phyloP scores from a whole-genome alignment of 2,797 vertebrate species.

The Meriones psammophilus region DNA sequence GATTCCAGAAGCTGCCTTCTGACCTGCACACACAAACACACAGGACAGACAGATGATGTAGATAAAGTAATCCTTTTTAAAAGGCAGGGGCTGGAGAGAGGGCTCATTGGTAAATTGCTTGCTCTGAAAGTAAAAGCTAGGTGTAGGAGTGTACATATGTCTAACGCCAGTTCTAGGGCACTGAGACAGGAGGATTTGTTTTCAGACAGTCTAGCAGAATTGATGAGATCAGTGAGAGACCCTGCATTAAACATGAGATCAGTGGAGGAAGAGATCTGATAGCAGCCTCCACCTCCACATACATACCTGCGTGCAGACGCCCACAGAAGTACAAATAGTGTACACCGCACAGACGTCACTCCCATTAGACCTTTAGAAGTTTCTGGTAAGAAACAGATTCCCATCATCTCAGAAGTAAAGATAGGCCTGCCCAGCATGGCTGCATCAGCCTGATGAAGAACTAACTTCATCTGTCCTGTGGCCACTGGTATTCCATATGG shows the following conservation, averaged over 20 bases:
- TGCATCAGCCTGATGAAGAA: not conserved
- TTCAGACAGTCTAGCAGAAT: not conserved
- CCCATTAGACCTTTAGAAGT: not conserved
- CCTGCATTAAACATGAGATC: not conserved
- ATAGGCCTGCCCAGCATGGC: not conserved
- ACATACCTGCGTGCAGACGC: not conserved
- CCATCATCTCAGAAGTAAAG: not conserved
- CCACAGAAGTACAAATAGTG: not conserved
- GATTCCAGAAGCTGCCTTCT: not conserved
- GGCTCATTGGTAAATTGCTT: no score
- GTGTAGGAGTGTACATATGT: not conserved
- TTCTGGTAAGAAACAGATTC: conserved; percentile 15
- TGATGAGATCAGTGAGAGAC: not conserved
- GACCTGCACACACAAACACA: not conserved
- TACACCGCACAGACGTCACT: not conserved
- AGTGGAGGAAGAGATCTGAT: not conserved
- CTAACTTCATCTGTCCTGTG: not conserved
- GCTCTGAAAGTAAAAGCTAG: not conserved
- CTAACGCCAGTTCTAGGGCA: no score
- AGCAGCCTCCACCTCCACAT: not conserved
- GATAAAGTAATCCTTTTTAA: not conserved
- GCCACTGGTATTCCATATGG: not conserved
- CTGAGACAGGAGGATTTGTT: no score
- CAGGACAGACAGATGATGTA: not conserved
- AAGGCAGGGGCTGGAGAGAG: not conserved